A percentile compares a stretch with the other conserved stretches of the same genome.
Evolutionary conservation across 1,140 invertebrate species (phyloP).

Genomic region (Eciton burchellii): DNA sequence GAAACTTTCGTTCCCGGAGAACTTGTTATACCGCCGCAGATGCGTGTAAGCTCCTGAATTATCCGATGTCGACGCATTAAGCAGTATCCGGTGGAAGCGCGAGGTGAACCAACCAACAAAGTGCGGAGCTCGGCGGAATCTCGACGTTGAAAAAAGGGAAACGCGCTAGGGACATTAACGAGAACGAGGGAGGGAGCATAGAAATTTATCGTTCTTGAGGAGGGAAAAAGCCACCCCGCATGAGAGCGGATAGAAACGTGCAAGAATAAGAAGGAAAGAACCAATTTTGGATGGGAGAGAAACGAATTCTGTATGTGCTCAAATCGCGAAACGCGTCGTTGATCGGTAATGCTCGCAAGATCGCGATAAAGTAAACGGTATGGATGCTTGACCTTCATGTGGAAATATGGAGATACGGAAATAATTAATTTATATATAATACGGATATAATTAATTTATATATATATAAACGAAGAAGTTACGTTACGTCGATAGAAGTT

Average conservation of each 20-base stretch:
- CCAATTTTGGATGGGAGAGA: no score
- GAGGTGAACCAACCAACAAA: slow-evolving; percentile 55
- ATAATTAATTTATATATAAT: no score
- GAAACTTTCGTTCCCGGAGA: slow-evolving; percentile 50
- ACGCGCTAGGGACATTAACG: neutral
- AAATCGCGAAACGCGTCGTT: neutral
- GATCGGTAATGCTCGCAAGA: no score
- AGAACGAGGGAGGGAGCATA: neutral
- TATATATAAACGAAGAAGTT: no score
- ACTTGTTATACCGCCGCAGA: slow-evolving; percentile 52
- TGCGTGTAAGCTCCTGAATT: slow-evolving; percentile 58
- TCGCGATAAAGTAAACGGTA: no score
- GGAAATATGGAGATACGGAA: no score
- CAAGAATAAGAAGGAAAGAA: neutral
- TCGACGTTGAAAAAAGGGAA: slow-evolving; percentile 20
- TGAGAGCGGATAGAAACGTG: neutral
- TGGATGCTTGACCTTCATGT: neutral
- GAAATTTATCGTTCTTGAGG: slow-evolving; percentile 34
- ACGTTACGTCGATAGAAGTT: no score
- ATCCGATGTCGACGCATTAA: slow-evolving; percentile 63
- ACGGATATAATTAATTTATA: no score
- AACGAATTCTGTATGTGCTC: neutral
- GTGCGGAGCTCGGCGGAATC: slow-evolving; percentile 44
- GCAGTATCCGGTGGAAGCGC: slow-evolving; percentile 36
- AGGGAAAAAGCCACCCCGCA: neutral